A percentile compares a stretch with the other conserved stretches of the same genome.
phyloP scores from a whole-genome alignment of 1,140 invertebrate species.

The Planococcus citri region DNA sequence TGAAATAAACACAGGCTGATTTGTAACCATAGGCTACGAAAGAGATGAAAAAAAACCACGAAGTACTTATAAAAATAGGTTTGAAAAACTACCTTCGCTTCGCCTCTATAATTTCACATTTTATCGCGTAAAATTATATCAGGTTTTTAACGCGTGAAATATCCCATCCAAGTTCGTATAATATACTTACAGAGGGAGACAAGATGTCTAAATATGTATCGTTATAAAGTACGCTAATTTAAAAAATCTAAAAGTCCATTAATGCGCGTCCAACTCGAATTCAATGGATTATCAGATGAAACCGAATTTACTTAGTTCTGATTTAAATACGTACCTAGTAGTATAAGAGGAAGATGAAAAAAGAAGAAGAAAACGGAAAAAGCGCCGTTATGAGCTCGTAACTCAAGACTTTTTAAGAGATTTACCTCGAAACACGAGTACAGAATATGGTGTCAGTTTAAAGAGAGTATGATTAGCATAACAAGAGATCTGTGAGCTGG shows the following conservation, averaged over 20 bases:
- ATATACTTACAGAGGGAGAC: background rate
- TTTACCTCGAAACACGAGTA: slow-evolving; percentile 17
- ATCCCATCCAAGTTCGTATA: background rate
- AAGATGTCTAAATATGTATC: background rate
- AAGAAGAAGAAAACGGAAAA: background rate
- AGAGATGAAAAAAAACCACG: no score
- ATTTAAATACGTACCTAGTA: background rate
- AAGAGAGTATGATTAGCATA: slow-evolving; percentile 13
- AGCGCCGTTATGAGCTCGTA: slow-evolving; percentile 11
- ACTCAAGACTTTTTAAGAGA: slow-evolving; percentile 11
- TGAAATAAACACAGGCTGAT: no score
- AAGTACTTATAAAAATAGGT: no score
- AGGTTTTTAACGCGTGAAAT: no score
- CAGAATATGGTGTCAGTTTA: background rate
- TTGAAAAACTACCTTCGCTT: no score
- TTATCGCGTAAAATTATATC: no score
- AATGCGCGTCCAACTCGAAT: background rate
- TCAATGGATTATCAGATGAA: background rate
- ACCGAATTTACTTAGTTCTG: background rate
- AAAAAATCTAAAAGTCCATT: background rate
- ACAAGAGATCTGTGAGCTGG: slow-evolving; percentile 11
- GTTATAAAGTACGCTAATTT: background rate
- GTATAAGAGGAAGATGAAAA: no score
- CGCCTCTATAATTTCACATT: no score
- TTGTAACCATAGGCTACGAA: no score